Percentiles rank a stretch among this genome's conserved stretches.
phyloP scores from a whole-genome alignment of 2,888 invertebrate species.

The Julus scandinavius region DNA sequence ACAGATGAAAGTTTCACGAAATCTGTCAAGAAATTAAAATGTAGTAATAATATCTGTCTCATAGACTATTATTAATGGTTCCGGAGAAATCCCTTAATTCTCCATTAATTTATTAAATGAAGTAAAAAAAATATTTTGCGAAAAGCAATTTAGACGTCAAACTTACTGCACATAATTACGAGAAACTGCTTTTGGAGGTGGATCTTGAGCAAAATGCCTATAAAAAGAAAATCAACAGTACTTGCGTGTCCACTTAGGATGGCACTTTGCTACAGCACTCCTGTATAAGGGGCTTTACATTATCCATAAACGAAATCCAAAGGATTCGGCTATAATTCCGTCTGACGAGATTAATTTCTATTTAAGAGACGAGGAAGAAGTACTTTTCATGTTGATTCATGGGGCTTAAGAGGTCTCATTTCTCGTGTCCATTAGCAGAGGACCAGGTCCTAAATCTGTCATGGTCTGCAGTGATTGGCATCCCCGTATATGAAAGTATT shows the following conservation, averaged over 20 bases:
- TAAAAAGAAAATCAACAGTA: not conserved
- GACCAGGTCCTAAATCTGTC: not conserved
- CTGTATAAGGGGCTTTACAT: conserved; percentile 17
- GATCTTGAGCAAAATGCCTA: not conserved
- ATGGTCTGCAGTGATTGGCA: conserved; percentile 4
- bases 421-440: not conserved
- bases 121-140: not conserved
- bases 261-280: not conserved
- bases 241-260: not conserved
- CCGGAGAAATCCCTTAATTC: not conserved
- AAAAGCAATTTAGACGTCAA: not conserved
- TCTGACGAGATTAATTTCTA: conserved; percentile 45
- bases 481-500: not conserved
- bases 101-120: not conserved
- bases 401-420: not conserved
- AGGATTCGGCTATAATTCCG: conserved; percentile 9
- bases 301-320: conserved; percentile 24
- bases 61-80: not conserved
- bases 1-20: no score
- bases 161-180: not conserved
- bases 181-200: not conserved
- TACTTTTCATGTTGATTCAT: conserved; percentile 12
- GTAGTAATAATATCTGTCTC: not conserved
- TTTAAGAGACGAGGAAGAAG: conserved; percentile 37
- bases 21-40: not conserved